A percentile compares a stretch with the other conserved stretches of the same genome.
These are phyloP conservation scores for Phthorimaea operculella DNA, from an alignment of 1,140 invertebrate species.

Conservation along the genomic window DNA sequence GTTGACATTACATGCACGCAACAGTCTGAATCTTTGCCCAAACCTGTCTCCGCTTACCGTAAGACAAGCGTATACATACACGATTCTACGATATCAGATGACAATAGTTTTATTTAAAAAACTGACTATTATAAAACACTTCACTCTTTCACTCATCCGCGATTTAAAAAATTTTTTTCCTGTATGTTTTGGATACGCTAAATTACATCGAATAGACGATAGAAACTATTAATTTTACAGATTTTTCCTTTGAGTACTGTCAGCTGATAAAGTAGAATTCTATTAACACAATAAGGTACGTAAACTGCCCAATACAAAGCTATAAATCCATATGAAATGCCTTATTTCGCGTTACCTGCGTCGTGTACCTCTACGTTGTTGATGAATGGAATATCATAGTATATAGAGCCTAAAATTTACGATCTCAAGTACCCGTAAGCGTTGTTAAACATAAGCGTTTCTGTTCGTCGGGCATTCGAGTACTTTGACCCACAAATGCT, in stretches of 20 bases:
- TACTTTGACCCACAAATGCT: no score
- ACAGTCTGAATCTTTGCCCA: constrained; percentile 5
- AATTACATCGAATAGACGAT: no score
- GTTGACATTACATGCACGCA: constrained; percentile 38
- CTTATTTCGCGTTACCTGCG: constrained; percentile 63
- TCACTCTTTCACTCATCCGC: no score
- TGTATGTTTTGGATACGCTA: no score
- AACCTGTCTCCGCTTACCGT: neutral
- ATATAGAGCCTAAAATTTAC: constrained; percentile 59
- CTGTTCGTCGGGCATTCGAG: constrained; percentile 32
- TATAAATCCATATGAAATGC: constrained; percentile 46
- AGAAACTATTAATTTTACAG: no score
- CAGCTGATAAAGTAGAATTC: neutral
- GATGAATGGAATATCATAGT: constrained; percentile 53
- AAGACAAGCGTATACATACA: neutral
- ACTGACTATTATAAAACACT: no score
- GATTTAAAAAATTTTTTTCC: no score
- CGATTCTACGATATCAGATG: neutral
- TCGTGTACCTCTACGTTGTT: constrained; percentile 57
- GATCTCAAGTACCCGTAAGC: constrained; percentile 64
- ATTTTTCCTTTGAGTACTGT: no score
- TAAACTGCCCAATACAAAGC: constrained; percentile 40
- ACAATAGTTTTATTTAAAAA: no score
- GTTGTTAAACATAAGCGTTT: constrained; percentile 48
- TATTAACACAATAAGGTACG: constrained; percentile 13